Conservation (phyloP, 2,888 invertebrate genomes). For the Uropetala carovei region DNA sequence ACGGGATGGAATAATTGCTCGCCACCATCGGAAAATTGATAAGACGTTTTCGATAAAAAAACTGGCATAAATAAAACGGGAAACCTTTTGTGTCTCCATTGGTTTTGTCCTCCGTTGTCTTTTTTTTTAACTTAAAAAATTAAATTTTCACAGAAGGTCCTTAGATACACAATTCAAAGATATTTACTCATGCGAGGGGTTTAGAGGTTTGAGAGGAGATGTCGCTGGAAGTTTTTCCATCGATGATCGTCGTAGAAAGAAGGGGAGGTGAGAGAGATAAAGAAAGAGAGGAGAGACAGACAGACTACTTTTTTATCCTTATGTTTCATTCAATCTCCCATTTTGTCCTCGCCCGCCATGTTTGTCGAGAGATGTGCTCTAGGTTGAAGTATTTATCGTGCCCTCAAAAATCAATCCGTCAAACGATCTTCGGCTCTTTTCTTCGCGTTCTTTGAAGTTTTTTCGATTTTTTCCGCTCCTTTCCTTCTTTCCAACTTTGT, state of each 20-base stretch:
- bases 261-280: background rate
- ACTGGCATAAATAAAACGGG: background rate
- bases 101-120: background rate
- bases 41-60: background rate
- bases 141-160: background rate
- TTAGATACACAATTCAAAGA: background rate
- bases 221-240: background rate
- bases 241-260: no score
- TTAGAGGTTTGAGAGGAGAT: background rate
- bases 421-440: conserved; percentile 55
- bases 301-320: conserved; percentile 41
- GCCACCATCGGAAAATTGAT: background rate
- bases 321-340: conserved; percentile 46
- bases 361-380: conserved; percentile 40
- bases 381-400: conserved; percentile 47
- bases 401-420: conserved; percentile 52
- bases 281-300: background rate
- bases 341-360: conserved; percentile 55
- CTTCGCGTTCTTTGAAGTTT: background rate
- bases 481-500: background rate
- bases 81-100: background rate
- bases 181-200: background rate
- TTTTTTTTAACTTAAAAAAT: background rate
- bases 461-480: conserved; percentile 23
- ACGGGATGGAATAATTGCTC: background rate